phyloP scores from a whole-genome alignment of 2,797 vertebrate genomes.

The Lagocephalus sceleratus region DNA sequence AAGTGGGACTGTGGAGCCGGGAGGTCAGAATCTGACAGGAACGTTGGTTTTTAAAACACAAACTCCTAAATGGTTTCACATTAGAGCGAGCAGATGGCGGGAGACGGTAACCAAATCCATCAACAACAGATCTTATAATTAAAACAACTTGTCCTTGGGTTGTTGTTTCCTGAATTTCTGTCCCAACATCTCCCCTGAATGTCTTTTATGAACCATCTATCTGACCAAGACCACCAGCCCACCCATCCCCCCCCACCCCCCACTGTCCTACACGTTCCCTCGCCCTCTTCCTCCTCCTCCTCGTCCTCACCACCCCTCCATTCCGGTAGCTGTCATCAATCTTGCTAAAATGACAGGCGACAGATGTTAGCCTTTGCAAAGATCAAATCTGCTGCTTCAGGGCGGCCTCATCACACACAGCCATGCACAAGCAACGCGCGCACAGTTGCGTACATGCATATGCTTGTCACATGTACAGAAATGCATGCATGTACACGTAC shows the following conservation, averaged over 20 bases:
- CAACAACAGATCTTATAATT: neutral
- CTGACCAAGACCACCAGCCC: conserved; percentile 47
- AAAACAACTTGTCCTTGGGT: too few species aligned
- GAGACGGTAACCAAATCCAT: neutral
- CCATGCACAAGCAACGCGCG: conserved; percentile 17
- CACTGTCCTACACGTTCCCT: conserved; percentile 42
- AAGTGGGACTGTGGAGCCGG: too few species aligned
- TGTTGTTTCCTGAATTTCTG: neutral
- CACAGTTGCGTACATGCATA: too few species aligned
- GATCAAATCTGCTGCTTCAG: conserved; percentile 96
- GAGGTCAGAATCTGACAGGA: neutral
- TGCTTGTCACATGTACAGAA: too few species aligned
- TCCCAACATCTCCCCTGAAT: neutral
- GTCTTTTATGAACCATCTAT: conserved; percentile 44
- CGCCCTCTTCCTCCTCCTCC: conserved; percentile 50
- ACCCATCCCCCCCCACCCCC: conserved; percentile 34
- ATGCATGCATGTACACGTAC: conserved; percentile 17
- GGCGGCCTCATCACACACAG: conserved; percentile 76
- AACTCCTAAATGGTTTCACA: neutral
- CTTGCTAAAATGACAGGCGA: conserved; percentile 98
- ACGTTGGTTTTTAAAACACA: neutral
- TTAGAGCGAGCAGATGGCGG: neutral
- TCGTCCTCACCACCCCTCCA: conserved; percentile 65
- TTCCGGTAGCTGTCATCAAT: conserved; percentile 92
- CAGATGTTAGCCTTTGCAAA: conserved; percentile 99